A percentile compares a stretch with the other conserved stretches of the same genome.
Conservation (phyloP, 2,888 invertebrate genomes). For the Pammene aurita region DNA sequence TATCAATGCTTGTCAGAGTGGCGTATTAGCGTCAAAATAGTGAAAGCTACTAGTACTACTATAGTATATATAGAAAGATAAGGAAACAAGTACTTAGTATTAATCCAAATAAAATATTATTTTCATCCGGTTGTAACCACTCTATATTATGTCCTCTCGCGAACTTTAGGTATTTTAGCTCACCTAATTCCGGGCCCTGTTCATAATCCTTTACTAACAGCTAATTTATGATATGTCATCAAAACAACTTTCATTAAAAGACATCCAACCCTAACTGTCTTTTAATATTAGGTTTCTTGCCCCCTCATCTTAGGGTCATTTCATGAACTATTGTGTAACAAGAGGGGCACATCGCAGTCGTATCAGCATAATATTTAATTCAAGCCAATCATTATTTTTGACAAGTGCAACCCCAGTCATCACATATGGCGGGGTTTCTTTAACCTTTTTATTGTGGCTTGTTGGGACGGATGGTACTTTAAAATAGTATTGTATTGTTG, state of each 20-base stretch:
- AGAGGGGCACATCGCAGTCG: conserved; percentile 49
- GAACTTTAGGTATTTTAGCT: no score
- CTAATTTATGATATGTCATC: neutral
- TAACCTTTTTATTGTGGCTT: conserved; percentile 47
- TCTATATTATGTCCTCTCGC: no score
- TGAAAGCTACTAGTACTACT: no score
- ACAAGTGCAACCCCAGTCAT: conserved; percentile 67
- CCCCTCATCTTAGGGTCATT: conserved; percentile 54
- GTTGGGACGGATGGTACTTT: conserved; percentile 47
- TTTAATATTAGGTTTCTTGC: conserved; percentile 15
- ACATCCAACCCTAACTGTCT: conserved; percentile 9
- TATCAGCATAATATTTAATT: conserved; percentile 70
- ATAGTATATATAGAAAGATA: no score
- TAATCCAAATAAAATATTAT: no score
- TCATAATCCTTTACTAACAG: neutral
- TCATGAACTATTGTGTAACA: conserved; percentile 64
- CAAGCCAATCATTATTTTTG: conserved; percentile 68
- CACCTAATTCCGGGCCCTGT: no score
- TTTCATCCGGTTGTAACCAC: no score
- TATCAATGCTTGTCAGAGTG: no score
- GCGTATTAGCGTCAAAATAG: no score
- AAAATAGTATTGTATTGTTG: conserved; percentile 41
- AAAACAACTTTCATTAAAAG: neutral
- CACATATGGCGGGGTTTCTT: conserved; percentile 69
- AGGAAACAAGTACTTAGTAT: no score